These are phyloP conservation scores for Ctenicera cuprea DNA, from an alignment of 2,888 invertebrate species.

Conservation along the genomic window DNA sequence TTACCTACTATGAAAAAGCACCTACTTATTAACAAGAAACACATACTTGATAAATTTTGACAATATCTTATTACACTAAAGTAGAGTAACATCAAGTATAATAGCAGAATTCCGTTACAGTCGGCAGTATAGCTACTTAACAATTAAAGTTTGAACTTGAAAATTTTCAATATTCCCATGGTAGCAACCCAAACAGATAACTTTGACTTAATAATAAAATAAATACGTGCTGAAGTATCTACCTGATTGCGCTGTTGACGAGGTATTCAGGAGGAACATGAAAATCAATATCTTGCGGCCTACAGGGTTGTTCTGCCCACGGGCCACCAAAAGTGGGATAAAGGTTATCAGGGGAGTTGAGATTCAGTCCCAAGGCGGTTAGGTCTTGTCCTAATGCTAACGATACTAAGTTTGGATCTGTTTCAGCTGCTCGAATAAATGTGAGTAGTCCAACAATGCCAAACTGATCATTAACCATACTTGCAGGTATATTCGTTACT, in stretches of 20 bases:
- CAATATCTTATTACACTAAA: too few species aligned
- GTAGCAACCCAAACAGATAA: too few species aligned
- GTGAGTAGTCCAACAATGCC: slow-evolving; percentile 99
- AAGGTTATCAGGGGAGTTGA: slow-evolving; percentile 98
- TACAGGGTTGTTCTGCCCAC: slow-evolving; percentile 98
- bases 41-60: too few species aligned
- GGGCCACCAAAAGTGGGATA: slow-evolving; percentile 99
- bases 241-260: slow-evolving; percentile 95
- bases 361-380: slow-evolving; percentile 97
- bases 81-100: too few species aligned
- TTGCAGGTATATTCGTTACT: slow-evolving; percentile 98
- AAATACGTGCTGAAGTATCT: not conserved
- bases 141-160: too few species aligned
- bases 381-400: slow-evolving; percentile 98
- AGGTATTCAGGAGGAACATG: slow-evolving; percentile 99
- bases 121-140: too few species aligned
- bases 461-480: slow-evolving; percentile 99
- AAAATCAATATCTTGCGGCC: slow-evolving; percentile 99
- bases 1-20: too few species aligned
- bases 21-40: too few species aligned
- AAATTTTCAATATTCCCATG: too few species aligned
- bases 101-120: too few species aligned
- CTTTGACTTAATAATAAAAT: too few species aligned
- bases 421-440: slow-evolving; percentile 98
- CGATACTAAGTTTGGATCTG: slow-evolving; percentile 96